Conservation (phyloP, 2,888 invertebrate species). For the Orthonevra nobilis region DNA sequence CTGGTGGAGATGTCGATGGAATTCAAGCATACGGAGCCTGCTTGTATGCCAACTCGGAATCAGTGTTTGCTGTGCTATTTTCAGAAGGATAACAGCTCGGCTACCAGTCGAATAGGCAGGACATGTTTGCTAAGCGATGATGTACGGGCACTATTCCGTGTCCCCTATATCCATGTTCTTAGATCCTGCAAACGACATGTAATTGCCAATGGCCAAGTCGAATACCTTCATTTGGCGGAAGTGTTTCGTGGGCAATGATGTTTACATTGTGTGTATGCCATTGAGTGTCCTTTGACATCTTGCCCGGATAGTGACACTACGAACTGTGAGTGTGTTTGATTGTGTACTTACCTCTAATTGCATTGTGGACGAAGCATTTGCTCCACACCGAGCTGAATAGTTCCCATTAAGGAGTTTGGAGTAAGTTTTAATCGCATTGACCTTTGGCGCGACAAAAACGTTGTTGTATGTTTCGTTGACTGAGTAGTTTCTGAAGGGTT, state of each 20-base stretch:
- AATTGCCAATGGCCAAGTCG: conserved; percentile 26
- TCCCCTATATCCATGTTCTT: conserved; percentile 4
- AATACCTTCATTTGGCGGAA: conserved; percentile 23
- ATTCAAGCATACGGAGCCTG: neutral
- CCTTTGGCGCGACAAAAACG: too few species aligned
- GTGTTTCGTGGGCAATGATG: neutral
- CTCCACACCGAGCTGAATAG: neutral
- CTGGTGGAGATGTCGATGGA: conserved; percentile 34
- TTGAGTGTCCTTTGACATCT: conserved; percentile 23
- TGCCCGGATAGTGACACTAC: neutral
- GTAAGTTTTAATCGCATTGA: too few species aligned
- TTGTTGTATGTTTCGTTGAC: too few species aligned
- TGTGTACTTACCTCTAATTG: conserved; percentile 22
- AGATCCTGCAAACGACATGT: conserved; percentile 32
- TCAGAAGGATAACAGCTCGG: conserved; percentile 26
- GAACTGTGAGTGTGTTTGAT: neutral
- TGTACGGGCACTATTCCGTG: conserved; percentile 1
- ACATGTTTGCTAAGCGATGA: conserved; percentile 35
- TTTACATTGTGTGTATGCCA: neutral
- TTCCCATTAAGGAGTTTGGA: too few species aligned
- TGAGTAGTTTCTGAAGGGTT: too few species aligned
- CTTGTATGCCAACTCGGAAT: too few species aligned
- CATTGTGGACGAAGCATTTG: too few species aligned
- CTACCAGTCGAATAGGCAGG: conserved; percentile 2
- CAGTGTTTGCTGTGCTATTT: conserved; percentile 45